Conservation (phyloP, 2,797 vertebrate genomes). For the Gymnocypris eckloni region DNA sequence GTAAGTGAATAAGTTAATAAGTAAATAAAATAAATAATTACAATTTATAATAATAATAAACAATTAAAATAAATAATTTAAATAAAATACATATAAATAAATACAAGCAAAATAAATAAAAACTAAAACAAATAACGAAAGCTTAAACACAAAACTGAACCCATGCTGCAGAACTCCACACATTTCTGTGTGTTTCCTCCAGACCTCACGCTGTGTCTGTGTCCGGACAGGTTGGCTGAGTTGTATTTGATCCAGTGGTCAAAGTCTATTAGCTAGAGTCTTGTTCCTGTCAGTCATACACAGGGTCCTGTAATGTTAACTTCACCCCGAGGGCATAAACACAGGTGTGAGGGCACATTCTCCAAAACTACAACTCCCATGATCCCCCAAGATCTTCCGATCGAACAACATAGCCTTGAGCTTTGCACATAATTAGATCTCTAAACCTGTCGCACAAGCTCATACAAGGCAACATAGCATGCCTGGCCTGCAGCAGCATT, state of each 20-base stretch:
- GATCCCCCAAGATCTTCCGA: not conserved
- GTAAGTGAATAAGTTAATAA: no score
- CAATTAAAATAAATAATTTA: not conserved
- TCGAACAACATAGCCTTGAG: constrained; percentile 31
- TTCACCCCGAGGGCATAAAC: not conserved
- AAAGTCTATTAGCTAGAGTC: constrained; percentile 33
- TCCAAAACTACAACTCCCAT: constrained; percentile 31
- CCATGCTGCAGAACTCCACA: not conserved
- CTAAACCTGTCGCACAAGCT: constrained; percentile 42
- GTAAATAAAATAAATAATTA: no score
- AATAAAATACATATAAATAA: not conserved
- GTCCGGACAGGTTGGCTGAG: constrained; percentile 6
- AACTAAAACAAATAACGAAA: not conserved
- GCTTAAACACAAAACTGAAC: not conserved
- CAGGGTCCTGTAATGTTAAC: not conserved
- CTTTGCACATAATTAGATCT: not conserved
- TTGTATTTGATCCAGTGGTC: constrained; percentile 22
- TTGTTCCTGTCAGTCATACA: constrained; percentile 38
- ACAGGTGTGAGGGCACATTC: constrained; percentile 4
- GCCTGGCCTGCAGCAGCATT: constrained; percentile 15
- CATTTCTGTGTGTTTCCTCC: not conserved
- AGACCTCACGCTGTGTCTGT: not conserved
- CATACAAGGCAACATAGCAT: not conserved
- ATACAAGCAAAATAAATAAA: not conserved
- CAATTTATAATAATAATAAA: no score